Conservation (phyloP, 2,797 vertebrate species). For the Phoxinus dragarum region DNA sequence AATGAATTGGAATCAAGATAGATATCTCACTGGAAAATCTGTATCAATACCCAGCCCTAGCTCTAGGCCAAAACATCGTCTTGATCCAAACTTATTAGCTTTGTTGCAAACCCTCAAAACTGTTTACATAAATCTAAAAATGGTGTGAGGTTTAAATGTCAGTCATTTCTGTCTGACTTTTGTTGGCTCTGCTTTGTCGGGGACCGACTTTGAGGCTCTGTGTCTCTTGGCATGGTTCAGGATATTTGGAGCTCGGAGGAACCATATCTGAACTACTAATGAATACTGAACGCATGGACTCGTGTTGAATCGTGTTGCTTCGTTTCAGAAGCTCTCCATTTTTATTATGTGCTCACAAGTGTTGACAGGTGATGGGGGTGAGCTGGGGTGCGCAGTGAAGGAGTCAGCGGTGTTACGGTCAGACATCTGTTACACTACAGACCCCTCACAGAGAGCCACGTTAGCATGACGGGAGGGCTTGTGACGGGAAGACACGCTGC, state of each 20-base stretch:
- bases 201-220: conserved; percentile 29
- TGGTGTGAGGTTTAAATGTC: conserved; percentile 16
- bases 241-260: conserved; percentile 29
- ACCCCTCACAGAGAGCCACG: conserved; percentile 33
- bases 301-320: conserved; percentile 24
- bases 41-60: neutral
- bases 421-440: conserved; percentile 49
- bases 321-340: conserved; percentile 27
- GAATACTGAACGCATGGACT: conserved; percentile 23
- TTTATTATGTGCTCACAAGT: conserved; percentile 34
- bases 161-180: conserved; percentile 47
- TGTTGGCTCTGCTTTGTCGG: conserved; percentile 22
- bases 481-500: conserved; percentile 15
- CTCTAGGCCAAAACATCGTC: neutral
- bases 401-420: conserved; percentile 19
- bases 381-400: neutral
- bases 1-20: neutral
- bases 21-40: conserved; percentile 14
- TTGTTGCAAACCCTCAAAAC: neutral
- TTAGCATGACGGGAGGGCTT: conserved; percentile 34
- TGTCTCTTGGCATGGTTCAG: conserved; percentile 34
- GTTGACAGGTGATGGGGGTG: conserved; percentile 31
- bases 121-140: conserved; percentile 27
- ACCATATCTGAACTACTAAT: conserved; percentile 42
- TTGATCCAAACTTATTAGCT: conserved; percentile 3